Conservation (phyloP, 2,888 invertebrate species). For the Nipponacmea schrenckii region DNA sequence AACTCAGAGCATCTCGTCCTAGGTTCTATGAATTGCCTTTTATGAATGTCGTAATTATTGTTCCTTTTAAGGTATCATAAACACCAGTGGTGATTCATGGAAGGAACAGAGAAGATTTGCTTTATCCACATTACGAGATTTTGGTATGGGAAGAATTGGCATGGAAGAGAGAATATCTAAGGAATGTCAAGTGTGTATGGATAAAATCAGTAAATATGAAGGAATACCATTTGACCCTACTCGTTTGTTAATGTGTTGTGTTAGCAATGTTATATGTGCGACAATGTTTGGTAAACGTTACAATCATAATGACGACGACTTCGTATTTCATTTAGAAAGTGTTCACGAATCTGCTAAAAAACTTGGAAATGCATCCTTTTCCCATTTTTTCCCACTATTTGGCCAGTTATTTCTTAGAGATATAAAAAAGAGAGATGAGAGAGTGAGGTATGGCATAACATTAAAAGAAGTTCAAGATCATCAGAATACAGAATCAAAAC, state of each 20-base stretch:
- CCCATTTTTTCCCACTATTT: slow-evolving; percentile 8
- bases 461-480: slow-evolving; percentile 5
- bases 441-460: neutral
- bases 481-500: neutral
- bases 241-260: neutral
- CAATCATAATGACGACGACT: slow-evolving; percentile 13
- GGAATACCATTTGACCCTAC: neutral
- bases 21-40: too few relatives aligned
- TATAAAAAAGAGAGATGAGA: neutral
- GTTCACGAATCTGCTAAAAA: neutral
- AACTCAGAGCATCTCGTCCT: too few relatives aligned
- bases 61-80: slow-evolving; percentile 13
- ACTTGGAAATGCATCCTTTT: neutral
- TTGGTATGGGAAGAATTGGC: slow-evolving; percentile 18
- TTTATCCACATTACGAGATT: slow-evolving; percentile 11
- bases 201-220: neutral
- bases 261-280: slow-evolving; percentile 18
- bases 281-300: slow-evolving; percentile 16
- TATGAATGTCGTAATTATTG: neutral
- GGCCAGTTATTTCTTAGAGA: neutral
- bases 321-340: neutral
- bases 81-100: slow-evolving; percentile 7
- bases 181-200: slow-evolving; percentile 5
- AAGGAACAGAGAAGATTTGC: slow-evolving; percentile 20
- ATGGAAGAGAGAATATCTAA: slow-evolving; percentile 12